Evolutionary conservation across 1,140 invertebrate genomes (phyloP), one percentile per base, ranked within the genome.

Genomic region (Cyclargus thomasi): DNA sequence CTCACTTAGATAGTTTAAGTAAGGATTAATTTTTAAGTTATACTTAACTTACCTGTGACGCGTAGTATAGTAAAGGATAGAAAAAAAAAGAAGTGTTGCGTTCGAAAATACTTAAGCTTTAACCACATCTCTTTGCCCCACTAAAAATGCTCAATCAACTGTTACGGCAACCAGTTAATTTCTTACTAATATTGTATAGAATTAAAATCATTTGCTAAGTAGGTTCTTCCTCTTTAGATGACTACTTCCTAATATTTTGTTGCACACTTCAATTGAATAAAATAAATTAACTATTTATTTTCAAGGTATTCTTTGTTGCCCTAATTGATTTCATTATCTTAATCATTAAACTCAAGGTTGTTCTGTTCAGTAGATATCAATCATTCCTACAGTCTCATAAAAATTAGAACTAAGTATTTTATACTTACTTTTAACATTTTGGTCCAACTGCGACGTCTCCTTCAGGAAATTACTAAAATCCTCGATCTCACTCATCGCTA

Each of bases 391-490:
- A 47, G 8, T 14, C 2, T 14, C 39, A 47, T 47, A 47, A 47
- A 47, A 47, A 47, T 8, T 29, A 2, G 29, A 29, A 7, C 29
- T 8, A 29, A 8, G 8, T 29, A 23, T 29, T 0, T 6, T 4
- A 18, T 65, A 59, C 87, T 87, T 73, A 90, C 87, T 87, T 84
- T 83, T 87, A 6, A 88, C 74, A 70, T 75, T 82, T 65, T 80
- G 77, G 72, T 85, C 86, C 77, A 90, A 82, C 53, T 75, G 78
- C 0, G 87, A 86, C 7, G 87, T 88, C 73, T 83, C 77, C 67
- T 78, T 74, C 64, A 90, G 65, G 66, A 82, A 85, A 67, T 88
- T 80, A 67, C 72, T 78, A 76, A 90, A 90, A 69, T 90, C 87
- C 70, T 90, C 85, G 17, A 90, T 65, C 76, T 90, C 87, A 66